These are phyloP conservation scores for Apotomis betuletana DNA, from an alignment of 2,888 invertebrate species.

Conservation along the genomic window DNA sequence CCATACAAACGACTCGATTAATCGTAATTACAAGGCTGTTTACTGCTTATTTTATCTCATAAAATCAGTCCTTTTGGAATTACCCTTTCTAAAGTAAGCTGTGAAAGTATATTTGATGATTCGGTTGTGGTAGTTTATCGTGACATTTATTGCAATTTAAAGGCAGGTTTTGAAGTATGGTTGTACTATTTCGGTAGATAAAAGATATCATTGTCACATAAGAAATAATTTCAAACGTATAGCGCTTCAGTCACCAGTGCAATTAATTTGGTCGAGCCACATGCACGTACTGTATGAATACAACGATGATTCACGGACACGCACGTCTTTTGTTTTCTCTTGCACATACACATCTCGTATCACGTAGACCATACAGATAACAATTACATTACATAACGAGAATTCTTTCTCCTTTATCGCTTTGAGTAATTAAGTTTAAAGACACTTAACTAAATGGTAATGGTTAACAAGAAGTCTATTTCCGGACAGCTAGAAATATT, in stretches of 20 bases:
- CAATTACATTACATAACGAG: constrained; percentile 33
- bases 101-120: neutral
- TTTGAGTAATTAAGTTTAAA: constrained; percentile 25
- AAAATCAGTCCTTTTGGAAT: neutral
- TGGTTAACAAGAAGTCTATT: constrained; percentile 31
- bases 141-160: no score
- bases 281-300: constrained; percentile 22
- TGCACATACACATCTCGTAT: constrained; percentile 20
- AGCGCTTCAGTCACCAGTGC: neutral
- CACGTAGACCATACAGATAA: constrained; percentile 34
- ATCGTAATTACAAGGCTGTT: constrained; percentile 10
- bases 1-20: constrained; percentile 5
- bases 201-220: neutral
- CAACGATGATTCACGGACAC: constrained; percentile 29
- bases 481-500: constrained; percentile 19
- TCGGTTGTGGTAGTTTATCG: no score
- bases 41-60: constrained; percentile 1
- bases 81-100: neutral
- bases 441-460: constrained; percentile 33
- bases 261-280: constrained; percentile 13
- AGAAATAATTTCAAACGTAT: neutral
- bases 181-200: neutral
- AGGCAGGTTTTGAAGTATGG: no score
- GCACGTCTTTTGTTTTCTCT: constrained; percentile 31
- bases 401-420: constrained; percentile 36